These are phyloP conservation scores for Staurois parvus DNA, from an alignment of 2,797 vertebrate species.

Conservation along the genomic window DNA sequence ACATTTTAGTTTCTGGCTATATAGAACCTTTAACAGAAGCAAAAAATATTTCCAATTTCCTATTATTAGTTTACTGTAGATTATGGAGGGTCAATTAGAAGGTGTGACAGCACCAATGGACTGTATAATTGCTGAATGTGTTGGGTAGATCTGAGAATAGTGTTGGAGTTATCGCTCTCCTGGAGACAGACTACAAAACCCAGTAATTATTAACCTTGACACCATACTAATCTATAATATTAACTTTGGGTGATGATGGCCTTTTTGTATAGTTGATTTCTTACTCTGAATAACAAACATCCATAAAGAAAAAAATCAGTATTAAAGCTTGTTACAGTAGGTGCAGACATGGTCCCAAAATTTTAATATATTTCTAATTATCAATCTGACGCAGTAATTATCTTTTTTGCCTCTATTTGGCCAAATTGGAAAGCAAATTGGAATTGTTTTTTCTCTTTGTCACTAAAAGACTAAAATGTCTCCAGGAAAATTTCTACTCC, in stretches of 20 bases:
- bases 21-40: no score
- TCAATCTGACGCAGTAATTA: constrained; percentile 34
- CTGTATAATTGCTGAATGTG: no score
- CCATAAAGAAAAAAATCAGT: background rate
- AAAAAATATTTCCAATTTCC: no score
- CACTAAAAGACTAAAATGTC: constrained; percentile 46
- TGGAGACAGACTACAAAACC: no score
- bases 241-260: background rate
- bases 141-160: no score
- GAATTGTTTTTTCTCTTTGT: constrained; percentile 19
- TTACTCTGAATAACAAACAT: background rate
- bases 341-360: background rate
- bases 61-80: no score
- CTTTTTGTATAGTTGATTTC: background rate
- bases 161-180: no score
- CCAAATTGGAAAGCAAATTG: constrained; percentile 49
- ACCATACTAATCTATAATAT: background rate
- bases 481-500: background rate
- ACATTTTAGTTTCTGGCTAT: no score
- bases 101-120: no score
- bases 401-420: constrained; percentile 48
- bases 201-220: no score
- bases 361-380: constrained; percentile 59
- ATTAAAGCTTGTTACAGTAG: constrained; percentile 33
- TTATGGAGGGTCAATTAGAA: no score